These are phyloP conservation scores for Camponotus fellah DNA, from an alignment of 2,888 invertebrate species.

Conservation along the genomic window DNA sequence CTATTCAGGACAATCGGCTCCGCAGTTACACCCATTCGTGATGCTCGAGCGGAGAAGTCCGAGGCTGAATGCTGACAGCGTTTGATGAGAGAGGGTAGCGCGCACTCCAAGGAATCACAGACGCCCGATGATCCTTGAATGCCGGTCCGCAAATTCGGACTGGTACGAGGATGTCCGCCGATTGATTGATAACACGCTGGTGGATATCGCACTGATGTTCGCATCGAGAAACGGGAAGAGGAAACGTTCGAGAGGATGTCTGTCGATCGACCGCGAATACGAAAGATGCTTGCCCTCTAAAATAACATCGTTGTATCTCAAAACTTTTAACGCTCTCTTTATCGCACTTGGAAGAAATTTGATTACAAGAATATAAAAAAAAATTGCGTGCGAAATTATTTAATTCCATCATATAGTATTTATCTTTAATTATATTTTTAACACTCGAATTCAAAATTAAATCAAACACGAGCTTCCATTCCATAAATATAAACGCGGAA, in stretches of 20 bases:
- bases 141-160: conserved; percentile 28
- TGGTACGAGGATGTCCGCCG: conserved; percentile 32
- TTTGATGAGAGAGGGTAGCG: conserved; percentile 41
- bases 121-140: conserved; percentile 47
- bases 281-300: not conserved
- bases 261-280: conserved; percentile 3
- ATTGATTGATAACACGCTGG: conserved; percentile 43
- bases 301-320: not conserved
- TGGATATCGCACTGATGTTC: conserved; percentile 35
- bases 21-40: conserved; percentile 53
- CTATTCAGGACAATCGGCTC: conserved; percentile 37
- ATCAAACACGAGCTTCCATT: not conserved
- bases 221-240: conserved; percentile 32
- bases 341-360: not conserved
- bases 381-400: not conserved
- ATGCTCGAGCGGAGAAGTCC: conserved; percentile 40
- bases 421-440: not conserved
- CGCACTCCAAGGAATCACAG: conserved; percentile 23
- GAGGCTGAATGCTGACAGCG: conserved; percentile 34
- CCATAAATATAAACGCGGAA: not conserved
- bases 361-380: not conserved
- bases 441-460: not conserved
- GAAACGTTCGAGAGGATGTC: conserved; percentile 25
- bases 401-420: not conserved
- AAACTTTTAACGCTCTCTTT: not conserved